Evolutionary conservation across 2,888 invertebrate genomes (phyloP).

Genomic region (Trissoscelio sp.): DNA sequence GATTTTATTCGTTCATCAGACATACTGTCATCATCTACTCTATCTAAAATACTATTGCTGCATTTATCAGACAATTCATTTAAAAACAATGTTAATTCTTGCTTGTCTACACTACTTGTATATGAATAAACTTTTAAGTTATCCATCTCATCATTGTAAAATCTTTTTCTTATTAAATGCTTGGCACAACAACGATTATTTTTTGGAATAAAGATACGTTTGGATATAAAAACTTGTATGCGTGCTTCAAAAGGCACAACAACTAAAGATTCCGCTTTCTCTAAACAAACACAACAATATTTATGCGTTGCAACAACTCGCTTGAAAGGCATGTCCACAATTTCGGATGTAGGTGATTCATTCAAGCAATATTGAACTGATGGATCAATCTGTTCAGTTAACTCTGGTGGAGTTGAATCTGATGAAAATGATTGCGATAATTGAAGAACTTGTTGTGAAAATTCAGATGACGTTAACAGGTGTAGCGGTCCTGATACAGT

Average conservation of each 20-base stretch:
- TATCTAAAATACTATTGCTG: slow-evolving; percentile 21
- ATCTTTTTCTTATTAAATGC: slow-evolving; percentile 34
- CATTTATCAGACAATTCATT: slow-evolving; percentile 10
- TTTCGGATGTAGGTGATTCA: neutral
- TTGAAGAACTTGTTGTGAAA: neutral
- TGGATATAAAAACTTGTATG: slow-evolving; percentile 30
- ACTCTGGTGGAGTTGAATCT: neutral
- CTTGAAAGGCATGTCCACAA: slow-evolving; percentile 5
- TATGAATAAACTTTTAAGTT: slow-evolving; percentile 28
- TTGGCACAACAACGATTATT: slow-evolving; percentile 41
- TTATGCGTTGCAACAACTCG: slow-evolving; percentile 29
- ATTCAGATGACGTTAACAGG: neutral
- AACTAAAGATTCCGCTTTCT: neutral
- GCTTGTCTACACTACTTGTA: slow-evolving; percentile 10
- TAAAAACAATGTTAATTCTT: slow-evolving; percentile 34
- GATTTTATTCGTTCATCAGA: slow-evolving; percentile 21
- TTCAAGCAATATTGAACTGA: neutral
- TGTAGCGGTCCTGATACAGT: neutral
- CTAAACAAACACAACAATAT: slow-evolving; percentile 37
- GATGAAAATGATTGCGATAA: neutral
- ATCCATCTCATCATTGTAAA: slow-evolving; percentile 32
- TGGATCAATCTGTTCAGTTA: neutral
- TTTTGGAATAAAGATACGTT: slow-evolving; percentile 41
- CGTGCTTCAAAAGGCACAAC: slow-evolving; percentile 42
- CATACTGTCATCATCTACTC: slow-evolving; percentile 27